These are phyloP conservation scores for Meteorus sp. DNA, from an alignment of 1,140 invertebrate genomes.

Conservation along the genomic window DNA sequence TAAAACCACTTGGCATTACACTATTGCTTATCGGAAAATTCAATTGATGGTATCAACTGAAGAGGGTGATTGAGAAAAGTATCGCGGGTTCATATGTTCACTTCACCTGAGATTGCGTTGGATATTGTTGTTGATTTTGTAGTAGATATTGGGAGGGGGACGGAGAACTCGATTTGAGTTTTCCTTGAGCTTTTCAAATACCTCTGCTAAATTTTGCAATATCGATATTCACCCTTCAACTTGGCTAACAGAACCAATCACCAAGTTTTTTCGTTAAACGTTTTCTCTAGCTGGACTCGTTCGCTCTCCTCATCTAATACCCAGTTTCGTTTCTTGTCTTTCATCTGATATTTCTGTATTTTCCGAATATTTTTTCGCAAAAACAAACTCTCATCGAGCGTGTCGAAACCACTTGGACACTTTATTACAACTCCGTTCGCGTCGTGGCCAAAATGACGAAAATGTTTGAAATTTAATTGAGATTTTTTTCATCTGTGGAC, in stretches of 20 bases:
- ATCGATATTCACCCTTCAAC: slow-evolving; percentile 32
- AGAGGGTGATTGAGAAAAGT: no score
- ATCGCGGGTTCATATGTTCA: slow-evolving; percentile 22
- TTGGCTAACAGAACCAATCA: slow-evolving; percentile 32
- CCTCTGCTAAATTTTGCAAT: slow-evolving; percentile 29
- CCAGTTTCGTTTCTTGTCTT: no score
- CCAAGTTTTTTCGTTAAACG: slow-evolving; percentile 20
- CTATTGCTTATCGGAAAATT: slow-evolving; percentile 36
- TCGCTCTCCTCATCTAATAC: no score
- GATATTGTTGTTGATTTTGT: background rate
- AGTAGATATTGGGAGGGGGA: slow-evolving; percentile 24
- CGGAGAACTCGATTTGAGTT: slow-evolving; percentile 40
- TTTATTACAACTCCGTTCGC: background rate
- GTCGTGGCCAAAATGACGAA: background rate
- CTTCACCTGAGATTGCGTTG: slow-evolving; percentile 20
- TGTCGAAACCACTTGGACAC: slow-evolving; percentile 1
- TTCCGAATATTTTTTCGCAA: slow-evolving; percentile 4
- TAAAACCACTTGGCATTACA: slow-evolving; percentile 36
- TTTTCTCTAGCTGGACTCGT: slow-evolving; percentile 4
- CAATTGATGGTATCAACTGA: no score
- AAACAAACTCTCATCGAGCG: slow-evolving; percentile 17
- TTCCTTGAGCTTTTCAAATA: slow-evolving; percentile 20
- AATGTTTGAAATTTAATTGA: slow-evolving; percentile 1
- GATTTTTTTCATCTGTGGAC: background rate
- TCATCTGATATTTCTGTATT: no score